phyloP scores from a whole-genome alignment of 2,888 invertebrate genomes.

The Physocephala rufipes region DNA sequence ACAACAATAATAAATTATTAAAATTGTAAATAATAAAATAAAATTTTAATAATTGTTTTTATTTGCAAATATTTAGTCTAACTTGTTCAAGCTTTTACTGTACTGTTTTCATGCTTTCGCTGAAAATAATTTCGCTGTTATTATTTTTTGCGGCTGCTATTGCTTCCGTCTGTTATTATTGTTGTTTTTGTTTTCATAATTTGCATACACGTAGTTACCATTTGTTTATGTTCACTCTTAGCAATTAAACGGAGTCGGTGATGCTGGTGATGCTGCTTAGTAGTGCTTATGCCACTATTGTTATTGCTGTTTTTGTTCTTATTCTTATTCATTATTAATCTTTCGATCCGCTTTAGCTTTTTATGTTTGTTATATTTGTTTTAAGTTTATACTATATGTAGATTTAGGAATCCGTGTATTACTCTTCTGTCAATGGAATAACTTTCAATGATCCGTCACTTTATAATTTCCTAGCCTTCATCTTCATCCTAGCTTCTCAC shows the following conservation, averaged over 20 bases:
- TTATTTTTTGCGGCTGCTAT: neutral
- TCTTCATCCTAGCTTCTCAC: no score
- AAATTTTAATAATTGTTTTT: no score
- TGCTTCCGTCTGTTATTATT: no score
- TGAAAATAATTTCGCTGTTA: no score
- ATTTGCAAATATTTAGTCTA: no score
- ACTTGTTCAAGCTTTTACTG: no score
- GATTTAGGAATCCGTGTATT: neutral
- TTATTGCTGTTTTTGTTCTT: neutral
- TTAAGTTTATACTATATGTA: neutral
- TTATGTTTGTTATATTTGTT: neutral
- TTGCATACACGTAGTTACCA: neutral
- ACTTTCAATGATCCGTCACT: constrained; percentile 41
- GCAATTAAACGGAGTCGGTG: neutral
- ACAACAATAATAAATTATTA: no score
- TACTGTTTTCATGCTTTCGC: no score
- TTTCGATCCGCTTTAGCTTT: neutral
- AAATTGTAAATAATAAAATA: no score
- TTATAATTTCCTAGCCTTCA: no score
- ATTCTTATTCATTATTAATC: neutral
- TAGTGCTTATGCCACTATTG: neutral
- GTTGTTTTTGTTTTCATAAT: neutral
- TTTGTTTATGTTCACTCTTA: neutral
- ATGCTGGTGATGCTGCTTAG: no score
- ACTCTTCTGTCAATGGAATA: constrained; percentile 11